Conservation (phyloP, 2,888 invertebrate species). For the Pyrgus malvae region DNA sequence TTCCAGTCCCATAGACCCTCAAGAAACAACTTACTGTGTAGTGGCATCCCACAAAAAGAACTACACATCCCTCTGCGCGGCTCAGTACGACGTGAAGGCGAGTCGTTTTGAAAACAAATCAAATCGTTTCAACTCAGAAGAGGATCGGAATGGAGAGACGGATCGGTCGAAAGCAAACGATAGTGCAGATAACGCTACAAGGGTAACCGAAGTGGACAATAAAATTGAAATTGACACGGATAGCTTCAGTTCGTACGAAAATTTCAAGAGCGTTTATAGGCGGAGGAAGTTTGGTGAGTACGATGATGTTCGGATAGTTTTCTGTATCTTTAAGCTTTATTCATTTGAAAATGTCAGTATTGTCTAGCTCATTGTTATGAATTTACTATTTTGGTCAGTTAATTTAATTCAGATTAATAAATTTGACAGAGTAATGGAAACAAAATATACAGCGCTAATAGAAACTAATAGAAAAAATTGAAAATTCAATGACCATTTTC, state of each 20-base stretch:
- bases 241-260: constrained; percentile 55
- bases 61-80: constrained; percentile 72
- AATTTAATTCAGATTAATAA: too few relatives aligned
- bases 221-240: constrained; percentile 54
- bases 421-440: too few relatives aligned
- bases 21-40: constrained; percentile 69
- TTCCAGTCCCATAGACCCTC: constrained; percentile 73
- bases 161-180: constrained; percentile 33
- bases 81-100: constrained; percentile 58
- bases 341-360: too few relatives aligned
- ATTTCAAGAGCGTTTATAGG: constrained; percentile 55
- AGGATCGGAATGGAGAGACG: constrained; percentile 36
- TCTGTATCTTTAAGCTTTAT: neutral
- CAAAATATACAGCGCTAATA: too few relatives aligned
- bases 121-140: constrained; percentile 42
- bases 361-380: too few relatives aligned
- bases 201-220: constrained; percentile 50
- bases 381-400: too few relatives aligned
- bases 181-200: constrained; percentile 11
- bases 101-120: constrained; percentile 51
- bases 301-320: neutral
- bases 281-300: constrained; percentile 69
- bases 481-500: too few relatives aligned
- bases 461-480: too few relatives aligned
- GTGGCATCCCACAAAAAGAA: constrained; percentile 67